Evolutionary conservation across 2,113 vertebrate species (phyloP).

Genomic region (Sphyrna mokarran): DNA sequence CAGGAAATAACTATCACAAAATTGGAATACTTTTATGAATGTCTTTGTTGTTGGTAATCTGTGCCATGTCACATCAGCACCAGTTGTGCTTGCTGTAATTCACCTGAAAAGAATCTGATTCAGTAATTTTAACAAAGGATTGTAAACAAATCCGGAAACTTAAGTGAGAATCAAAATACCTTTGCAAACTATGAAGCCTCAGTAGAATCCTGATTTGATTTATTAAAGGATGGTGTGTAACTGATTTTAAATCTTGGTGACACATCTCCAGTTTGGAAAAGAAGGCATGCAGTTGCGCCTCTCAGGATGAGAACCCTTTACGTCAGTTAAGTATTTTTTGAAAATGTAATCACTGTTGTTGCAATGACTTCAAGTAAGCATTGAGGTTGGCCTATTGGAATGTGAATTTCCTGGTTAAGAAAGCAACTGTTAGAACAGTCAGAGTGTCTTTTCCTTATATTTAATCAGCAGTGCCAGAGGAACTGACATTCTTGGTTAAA

Average conservation of each 20-base stretch:
- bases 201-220: neutral
- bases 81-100: neutral
- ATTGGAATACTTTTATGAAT: neutral
- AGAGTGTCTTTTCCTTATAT: no score
- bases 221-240: neutral
- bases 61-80: neutral
- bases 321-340: neutral
- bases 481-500: no score
- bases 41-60: slow-evolving; percentile 1
- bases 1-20: neutral
- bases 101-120: neutral
- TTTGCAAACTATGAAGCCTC: neutral
- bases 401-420: no score
- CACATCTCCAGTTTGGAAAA: neutral
- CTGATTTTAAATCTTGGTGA: neutral
- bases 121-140: neutral
- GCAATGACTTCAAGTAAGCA: no score
- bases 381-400: no score
- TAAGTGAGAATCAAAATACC: neutral
- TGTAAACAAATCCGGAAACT: neutral
- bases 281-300: neutral
- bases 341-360: neutral
- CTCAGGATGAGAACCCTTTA: neutral
- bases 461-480: no score
- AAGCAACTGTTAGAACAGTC: no score